Conservation (phyloP, 1,140 invertebrate genomes). For the Caenorhabditis inopinata region DNA sequence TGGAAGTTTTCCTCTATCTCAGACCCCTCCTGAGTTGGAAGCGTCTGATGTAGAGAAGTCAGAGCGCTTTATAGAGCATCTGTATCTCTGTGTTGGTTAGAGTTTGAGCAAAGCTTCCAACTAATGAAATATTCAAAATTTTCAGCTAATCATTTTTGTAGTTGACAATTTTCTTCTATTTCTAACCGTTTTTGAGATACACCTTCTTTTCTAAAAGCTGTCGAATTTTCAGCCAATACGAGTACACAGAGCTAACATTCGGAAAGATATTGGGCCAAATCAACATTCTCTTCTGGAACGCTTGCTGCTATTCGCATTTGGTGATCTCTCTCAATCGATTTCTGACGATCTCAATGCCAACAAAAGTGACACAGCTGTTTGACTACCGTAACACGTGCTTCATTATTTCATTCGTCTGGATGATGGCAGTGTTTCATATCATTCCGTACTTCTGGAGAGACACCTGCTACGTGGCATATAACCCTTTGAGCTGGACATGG, state of each 20-base stretch:
- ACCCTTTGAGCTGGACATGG: neutral
- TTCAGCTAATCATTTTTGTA: too few species aligned
- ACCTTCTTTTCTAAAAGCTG: too few species aligned
- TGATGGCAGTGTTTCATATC: neutral
- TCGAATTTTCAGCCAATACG: neutral
- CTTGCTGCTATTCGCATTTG: slow-evolving; percentile 25
- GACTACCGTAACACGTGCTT: slow-evolving; percentile 27
- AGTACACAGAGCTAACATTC: slow-evolving; percentile 1
- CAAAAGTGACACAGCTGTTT: neutral
- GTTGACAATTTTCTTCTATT: too few species aligned
- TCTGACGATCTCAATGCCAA: slow-evolving; percentile 5
- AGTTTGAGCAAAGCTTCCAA: too few species aligned
- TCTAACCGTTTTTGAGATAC: too few species aligned
- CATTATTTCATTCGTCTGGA: neutral
- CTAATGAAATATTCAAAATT: too few species aligned
- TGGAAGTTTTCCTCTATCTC: too few species aligned
- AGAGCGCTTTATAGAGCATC: too few species aligned
- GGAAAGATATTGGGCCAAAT: slow-evolving; percentile 22
- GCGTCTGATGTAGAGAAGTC: too few species aligned
- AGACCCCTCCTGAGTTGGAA: too few species aligned
- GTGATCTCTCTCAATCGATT: slow-evolving; percentile 18
- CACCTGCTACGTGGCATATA: slow-evolving; percentile 10
- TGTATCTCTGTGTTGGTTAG: too few species aligned
- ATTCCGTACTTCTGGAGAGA: slow-evolving; percentile 28
- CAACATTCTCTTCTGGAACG: slow-evolving; percentile 36